Conservation (phyloP, 2,113 vertebrate species). For the Candoia aspera region DNA sequence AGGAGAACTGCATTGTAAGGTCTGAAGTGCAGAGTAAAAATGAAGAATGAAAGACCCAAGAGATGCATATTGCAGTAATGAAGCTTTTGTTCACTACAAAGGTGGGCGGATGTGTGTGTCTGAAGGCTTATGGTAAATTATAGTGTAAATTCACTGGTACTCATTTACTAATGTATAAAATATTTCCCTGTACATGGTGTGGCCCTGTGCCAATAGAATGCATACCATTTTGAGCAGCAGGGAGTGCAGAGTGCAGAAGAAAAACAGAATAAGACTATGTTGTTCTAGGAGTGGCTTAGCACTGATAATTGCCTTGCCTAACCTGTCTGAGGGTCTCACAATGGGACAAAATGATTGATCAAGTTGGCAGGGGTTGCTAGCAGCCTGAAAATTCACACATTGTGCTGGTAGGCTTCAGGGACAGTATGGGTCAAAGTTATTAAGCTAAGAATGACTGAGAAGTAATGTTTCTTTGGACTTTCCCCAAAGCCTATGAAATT, state of each 20-base stretch:
- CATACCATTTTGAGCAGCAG: not conserved
- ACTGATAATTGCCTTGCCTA: not conserved
- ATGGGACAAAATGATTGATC: not conserved
- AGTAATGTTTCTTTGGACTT: not conserved
- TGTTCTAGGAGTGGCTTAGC: not conserved
- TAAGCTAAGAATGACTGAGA: not conserved
- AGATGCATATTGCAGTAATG: not conserved
- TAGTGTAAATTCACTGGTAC: not conserved
- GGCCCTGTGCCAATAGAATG: not conserved
- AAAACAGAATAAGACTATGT: not conserved
- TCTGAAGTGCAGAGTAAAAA: not conserved
- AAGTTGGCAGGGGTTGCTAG: not conserved
- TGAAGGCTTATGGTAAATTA: not conserved
- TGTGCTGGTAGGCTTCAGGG: not conserved
- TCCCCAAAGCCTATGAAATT: not conserved
- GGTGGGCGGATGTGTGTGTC: not conserved
- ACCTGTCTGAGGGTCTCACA: not conserved
- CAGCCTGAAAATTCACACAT: not conserved
- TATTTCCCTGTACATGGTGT: not conserved
- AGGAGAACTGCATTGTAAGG: not conserved
- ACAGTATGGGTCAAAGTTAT: not conserved
- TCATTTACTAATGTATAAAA: not conserved
- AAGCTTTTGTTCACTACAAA: not conserved
- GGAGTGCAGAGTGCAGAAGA: not conserved
- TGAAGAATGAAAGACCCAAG: not conserved